Conservation (phyloP, 1,140 invertebrate genomes). For the Hylyphantes graminicola region DNA sequence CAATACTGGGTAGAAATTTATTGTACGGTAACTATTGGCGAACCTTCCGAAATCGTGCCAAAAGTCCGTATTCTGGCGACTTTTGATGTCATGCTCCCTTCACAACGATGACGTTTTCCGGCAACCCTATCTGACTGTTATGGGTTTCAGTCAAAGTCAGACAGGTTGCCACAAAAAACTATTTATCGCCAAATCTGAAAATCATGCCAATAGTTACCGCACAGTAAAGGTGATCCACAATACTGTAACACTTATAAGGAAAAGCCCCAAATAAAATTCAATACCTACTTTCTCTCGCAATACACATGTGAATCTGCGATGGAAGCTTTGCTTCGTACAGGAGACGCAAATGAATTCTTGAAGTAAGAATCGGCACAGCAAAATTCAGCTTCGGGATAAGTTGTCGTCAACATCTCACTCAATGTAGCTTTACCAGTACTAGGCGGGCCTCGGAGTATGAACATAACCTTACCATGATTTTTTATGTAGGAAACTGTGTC, state of each 20-base stretch:
- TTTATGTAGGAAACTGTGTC: slow-evolving; percentile 33
- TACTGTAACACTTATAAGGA: neutral
- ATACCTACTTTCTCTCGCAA: slow-evolving; percentile 48
- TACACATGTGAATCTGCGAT: slow-evolving; percentile 42
- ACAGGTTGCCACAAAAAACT: no score
- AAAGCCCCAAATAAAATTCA: neutral
- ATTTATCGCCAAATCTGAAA: neutral
- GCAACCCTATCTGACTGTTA: no score
- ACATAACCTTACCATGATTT: slow-evolving; percentile 39
- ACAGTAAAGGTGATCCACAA: no score
- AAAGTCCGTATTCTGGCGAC: no score
- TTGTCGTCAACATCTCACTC: slow-evolving; percentile 40
- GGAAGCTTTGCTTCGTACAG: neutral
- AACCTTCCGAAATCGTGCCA: no score
- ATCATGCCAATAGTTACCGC: no score
- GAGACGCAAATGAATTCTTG: slow-evolving; percentile 6
- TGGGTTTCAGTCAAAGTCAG: no score
- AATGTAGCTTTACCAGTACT: slow-evolving; percentile 44
- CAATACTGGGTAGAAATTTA: no score
- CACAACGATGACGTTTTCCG: no score
- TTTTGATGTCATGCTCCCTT: no score
- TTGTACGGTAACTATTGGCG: no score
- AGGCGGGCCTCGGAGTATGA: slow-evolving; percentile 45
- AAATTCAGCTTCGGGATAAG: slow-evolving; percentile 20
- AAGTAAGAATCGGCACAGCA: slow-evolving; percentile 57